Conservation (phyloP, 2,113 vertebrate genomes). For the Cheilinus undulatus region DNA sequence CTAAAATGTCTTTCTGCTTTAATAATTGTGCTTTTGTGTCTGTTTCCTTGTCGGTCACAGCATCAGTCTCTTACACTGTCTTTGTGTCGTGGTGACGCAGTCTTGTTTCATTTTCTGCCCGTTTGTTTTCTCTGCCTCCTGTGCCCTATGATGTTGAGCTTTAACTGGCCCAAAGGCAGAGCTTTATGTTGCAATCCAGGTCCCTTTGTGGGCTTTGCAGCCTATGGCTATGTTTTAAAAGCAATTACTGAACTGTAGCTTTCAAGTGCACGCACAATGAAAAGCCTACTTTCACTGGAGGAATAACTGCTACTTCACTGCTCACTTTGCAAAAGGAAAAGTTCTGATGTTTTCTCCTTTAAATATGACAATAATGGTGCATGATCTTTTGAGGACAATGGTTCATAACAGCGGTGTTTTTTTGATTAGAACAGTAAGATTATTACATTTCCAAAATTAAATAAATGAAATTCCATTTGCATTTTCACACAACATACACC, state of each 20-base stretch:
- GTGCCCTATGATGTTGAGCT: conserved; percentile 43
- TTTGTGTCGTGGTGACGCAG: neutral
- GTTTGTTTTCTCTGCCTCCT: neutral
- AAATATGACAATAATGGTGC: neutral
- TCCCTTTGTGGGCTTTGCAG: conserved; percentile 13
- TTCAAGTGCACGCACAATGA: conserved; percentile 26
- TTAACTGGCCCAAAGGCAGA: conserved; percentile 28
- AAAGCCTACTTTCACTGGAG: conserved; percentile 8
- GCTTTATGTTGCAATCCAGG: conserved; percentile 34
- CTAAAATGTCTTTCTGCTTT: too few species aligned
- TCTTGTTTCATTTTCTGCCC: conserved; percentile 16
- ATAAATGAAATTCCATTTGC: neutral
- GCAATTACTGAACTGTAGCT: conserved; percentile 23
- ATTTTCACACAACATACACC: neutral
- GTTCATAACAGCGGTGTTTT: neutral
- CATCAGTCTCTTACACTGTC: neutral
- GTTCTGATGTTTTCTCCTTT: neutral
- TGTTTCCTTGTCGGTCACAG: conserved; percentile 3
- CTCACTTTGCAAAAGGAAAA: neutral
- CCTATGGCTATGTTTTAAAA: conserved; percentile 28
- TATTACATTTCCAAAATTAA: neutral
- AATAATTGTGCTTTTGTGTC: too few species aligned
- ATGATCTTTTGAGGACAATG: neutral
- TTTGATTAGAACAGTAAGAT: neutral
- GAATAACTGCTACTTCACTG: neutral